These are phyloP conservation scores for Pangasius larnaudii DNA, from an alignment of 2,797 vertebrate genomes.

Conservation along the genomic window DNA sequence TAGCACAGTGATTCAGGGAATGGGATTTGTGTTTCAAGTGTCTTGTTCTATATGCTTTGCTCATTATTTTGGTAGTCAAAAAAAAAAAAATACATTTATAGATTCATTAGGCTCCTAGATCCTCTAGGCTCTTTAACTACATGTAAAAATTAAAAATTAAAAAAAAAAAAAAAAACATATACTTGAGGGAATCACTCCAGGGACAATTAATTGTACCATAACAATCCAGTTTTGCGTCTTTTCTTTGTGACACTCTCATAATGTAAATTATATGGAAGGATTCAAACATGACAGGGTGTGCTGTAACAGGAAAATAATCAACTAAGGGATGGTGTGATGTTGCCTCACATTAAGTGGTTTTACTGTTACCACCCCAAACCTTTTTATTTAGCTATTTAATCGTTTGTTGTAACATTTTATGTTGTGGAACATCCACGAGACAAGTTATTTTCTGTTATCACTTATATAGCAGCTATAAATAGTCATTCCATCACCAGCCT, in stretches of 20 bases:
- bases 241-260: background rate
- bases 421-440: background rate
- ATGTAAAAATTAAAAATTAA: background rate
- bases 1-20: background rate
- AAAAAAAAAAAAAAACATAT: background rate
- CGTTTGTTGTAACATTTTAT: background rate
- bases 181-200: background rate
- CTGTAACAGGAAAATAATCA: background rate
- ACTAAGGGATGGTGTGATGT: background rate
- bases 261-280: background rate
- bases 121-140: background rate
- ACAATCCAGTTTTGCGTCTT: background rate
- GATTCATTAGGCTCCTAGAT: background rate
- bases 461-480: background rate
- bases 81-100: background rate
- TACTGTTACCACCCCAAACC: background rate
- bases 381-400: no score
- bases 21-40: background rate
- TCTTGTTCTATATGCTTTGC: background rate
- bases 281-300: background rate
- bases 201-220: background rate
- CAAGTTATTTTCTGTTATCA: background rate
- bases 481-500: background rate
- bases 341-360: background rate
- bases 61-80: background rate